Evolutionary conservation across 2,888 invertebrate species (phyloP).

Genomic region (Nemotelus nigrinus): DNA sequence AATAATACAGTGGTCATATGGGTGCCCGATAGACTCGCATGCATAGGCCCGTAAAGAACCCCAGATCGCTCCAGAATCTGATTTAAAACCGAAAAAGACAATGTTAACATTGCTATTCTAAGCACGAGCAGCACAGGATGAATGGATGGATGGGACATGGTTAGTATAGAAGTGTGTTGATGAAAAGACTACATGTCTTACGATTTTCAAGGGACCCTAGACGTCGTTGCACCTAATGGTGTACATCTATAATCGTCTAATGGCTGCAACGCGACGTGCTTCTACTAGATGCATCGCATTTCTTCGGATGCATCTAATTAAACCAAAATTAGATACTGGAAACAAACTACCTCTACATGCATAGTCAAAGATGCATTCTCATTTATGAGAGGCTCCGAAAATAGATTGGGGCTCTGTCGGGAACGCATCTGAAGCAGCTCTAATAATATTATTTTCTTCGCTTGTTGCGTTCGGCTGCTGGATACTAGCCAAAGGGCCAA

Average conservation of each 20-base stretch:
- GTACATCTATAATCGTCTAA: no score
- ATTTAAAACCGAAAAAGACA: background rate
- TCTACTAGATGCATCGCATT: background rate
- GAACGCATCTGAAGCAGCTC: background rate
- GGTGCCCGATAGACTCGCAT: no score
- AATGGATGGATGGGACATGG: background rate
- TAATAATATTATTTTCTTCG: background rate
- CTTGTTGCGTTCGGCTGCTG: background rate
- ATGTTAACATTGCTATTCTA: background rate
- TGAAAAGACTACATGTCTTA: background rate
- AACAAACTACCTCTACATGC: background rate
- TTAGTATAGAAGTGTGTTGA: background rate
- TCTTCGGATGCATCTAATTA: slow-evolving; percentile 31
- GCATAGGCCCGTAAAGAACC: background rate
- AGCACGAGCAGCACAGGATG: background rate
- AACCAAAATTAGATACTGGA: slow-evolving; percentile 33
- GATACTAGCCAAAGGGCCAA: background rate
- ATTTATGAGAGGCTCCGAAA: slow-evolving; percentile 18
- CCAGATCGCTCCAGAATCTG: background rate
- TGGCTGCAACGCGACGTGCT: no score
- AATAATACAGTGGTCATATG: background rate
- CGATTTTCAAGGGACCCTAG: background rate
- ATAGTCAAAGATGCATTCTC: background rate
- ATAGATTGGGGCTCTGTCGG: background rate
- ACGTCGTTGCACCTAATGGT: no score